A percentile compares a stretch with the other conserved stretches of the same genome.
phyloP scores from a whole-genome alignment of 2,797 vertebrate species.

The Xiphorhynchus erythropygius region DNA sequence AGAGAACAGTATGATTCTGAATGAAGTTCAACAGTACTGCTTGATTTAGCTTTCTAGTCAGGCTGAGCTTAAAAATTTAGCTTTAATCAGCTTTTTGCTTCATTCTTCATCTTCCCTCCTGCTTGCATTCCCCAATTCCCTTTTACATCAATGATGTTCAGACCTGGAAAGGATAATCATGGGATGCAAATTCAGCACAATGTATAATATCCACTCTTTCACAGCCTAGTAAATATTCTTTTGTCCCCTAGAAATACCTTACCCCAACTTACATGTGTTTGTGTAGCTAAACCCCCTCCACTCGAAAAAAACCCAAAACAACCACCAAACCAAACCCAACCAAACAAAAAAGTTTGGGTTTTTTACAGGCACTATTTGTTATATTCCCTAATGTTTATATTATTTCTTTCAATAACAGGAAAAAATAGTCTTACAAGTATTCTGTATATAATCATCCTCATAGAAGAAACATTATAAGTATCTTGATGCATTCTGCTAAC shows the following conservation, averaged over 20 bases:
- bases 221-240: background rate
- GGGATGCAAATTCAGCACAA: accelerated
- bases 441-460: background rate
- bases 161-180: background rate
- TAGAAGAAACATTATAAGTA: background rate
- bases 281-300: too few species aligned
- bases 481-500: background rate
- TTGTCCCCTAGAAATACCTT: background rate
- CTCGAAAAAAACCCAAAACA: too few species aligned
- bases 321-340: background rate
- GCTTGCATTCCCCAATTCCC: background rate
- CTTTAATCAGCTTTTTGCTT: background rate
- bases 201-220: background rate
- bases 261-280: background rate
- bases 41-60: background rate
- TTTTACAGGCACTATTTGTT: background rate
- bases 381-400: background rate
- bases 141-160: background rate
- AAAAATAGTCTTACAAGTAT: background rate
- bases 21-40: background rate
- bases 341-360: accelerated
- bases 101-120: background rate
- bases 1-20: background rate
- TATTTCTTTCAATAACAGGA: background rate
- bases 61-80: background rate